phyloP scores from a whole-genome alignment of 2,113 vertebrate species.

The Gyps fulvus region DNA sequence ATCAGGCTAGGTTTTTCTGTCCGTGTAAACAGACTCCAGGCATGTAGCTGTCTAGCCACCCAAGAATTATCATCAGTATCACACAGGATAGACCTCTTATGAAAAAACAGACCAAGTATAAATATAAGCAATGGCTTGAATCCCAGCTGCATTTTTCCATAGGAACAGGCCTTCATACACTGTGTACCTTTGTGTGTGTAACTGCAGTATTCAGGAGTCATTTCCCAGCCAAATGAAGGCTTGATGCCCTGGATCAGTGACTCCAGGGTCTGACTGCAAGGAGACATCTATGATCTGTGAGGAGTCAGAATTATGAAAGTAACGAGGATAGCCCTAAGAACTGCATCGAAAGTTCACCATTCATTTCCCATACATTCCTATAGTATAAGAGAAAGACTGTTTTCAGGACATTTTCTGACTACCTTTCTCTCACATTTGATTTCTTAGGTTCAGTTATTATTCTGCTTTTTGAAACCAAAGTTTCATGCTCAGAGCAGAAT shows the following conservation, averaged over 20 bases:
- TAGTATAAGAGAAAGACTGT: neutral
- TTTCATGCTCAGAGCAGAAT: neutral
- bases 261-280: neutral
- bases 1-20: neutral
- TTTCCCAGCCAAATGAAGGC: neutral
- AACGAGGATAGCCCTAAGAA: neutral
- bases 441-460: neutral
- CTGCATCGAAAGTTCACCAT: neutral
- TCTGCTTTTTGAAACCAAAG: neutral
- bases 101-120: neutral
- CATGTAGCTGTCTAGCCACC: neutral
- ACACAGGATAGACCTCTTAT: neutral
- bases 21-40: neutral
- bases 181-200: neutral
- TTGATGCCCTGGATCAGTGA: neutral
- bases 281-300: neutral
- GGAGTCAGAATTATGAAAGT: neutral
- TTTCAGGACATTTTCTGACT: neutral
- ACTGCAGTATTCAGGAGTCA: neutral
- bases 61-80: neutral
- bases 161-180: neutral
- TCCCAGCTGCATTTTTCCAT: neutral
- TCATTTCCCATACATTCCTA: neutral
- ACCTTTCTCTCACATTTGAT: neutral
- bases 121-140: neutral